Evolutionary conservation across 1,140 invertebrate species (phyloP), one percentile per base, ranked within the genome.

Genomic region (Drosophila ambigua): DNA sequence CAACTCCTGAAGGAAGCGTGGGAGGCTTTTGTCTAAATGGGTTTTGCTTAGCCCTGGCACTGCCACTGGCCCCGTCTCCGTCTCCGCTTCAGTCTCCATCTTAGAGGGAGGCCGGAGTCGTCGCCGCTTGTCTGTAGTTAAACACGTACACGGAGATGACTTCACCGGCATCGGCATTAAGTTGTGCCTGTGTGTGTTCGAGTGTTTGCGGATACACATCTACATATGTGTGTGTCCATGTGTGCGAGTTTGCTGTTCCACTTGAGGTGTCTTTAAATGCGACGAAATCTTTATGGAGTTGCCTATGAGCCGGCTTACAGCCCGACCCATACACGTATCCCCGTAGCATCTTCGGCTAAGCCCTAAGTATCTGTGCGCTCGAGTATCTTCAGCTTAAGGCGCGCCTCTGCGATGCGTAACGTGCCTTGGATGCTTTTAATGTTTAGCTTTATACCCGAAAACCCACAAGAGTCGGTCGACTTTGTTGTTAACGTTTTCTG

Each of bases 181-280:
- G 68, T 73, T 76, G 78, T 81, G 63, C 75, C 65, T 72, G 71
- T 73, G 60, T 73, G 72, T 64, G 72, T 72, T 28, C 39, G 28
- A 35, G 43, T 65, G 49, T 49, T 48, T 52, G 15, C 44, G 49
- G 49, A 44, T 60, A 23, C 23, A 16, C 48, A 43, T 54, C 24
- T 48, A 24, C 23, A 23, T 51, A 54, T 63, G 50, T 72, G 58
- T 64, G 55, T 57, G 46, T 41, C 48, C 41, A 46, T 43, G 46
- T 72, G 77, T 61, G 54, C 68, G 44, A 74, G 73, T 73, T 53
- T 67, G 77, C 64, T 64, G 81, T 88, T 87, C 83, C 82, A 88
- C 82, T 88, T 71, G 83, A 87, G 83, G 83, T 87, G 82, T 88
- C 79, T 88, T 87, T 88, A 83, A 87, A 82, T 82, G 82, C 72